These are phyloP conservation scores for Epizoanthus stellaris DNA, from an alignment of 92 coral and sea anemone species.

Conservation along the genomic window DNA sequence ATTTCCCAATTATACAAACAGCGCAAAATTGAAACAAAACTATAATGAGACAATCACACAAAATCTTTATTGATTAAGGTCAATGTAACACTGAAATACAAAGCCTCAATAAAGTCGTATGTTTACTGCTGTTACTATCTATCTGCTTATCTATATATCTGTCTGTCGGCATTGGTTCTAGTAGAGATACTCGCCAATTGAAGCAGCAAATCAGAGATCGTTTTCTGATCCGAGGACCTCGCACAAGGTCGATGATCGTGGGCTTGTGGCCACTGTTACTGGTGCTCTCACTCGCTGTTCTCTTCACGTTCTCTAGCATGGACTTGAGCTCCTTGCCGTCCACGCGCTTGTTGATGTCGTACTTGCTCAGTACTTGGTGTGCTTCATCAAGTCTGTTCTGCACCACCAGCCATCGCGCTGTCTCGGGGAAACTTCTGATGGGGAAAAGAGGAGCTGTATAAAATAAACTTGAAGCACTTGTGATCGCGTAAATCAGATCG, in stretches of 20 bases:
- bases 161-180: too few species aligned
- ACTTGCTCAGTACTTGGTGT: not conserved
- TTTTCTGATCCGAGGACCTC: not conserved
- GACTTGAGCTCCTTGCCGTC: not conserved
- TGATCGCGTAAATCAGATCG: too few species aligned
- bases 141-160: too few species aligned
- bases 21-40: too few species aligned
- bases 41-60: too few species aligned
- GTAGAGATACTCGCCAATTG: not conserved
- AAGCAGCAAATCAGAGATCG: conserved; percentile 4
- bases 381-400: conserved; percentile 10
- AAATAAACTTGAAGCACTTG: too few species aligned
- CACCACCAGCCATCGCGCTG: conserved; percentile 2
- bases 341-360: not conserved
- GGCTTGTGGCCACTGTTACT: not conserved
- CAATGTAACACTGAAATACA: too few species aligned
- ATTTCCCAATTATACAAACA: too few species aligned
- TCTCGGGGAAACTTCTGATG: conserved; percentile 1
- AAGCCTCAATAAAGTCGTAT: too few species aligned
- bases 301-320: not conserved
- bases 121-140: too few species aligned
- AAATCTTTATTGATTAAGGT: too few species aligned
- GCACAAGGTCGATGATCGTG: not conserved
- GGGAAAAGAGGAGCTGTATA: not conserved
- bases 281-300: not conserved